These are phyloP conservation scores for Bujurquina vittata DNA, from an alignment of 2,113 vertebrate species.

Conservation along the genomic window DNA sequence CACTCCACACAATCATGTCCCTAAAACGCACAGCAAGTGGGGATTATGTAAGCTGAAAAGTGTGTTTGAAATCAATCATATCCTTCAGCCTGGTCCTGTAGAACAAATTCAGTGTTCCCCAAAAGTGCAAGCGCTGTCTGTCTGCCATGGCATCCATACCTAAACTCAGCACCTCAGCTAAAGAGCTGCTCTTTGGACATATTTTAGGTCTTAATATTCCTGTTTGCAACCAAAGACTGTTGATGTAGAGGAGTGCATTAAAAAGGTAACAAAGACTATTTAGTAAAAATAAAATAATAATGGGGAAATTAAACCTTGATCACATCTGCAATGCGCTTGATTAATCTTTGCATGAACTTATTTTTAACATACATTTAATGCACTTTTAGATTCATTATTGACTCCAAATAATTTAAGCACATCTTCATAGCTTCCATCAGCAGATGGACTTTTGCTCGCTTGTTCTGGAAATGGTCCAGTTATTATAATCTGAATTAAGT, in stretches of 20 bases:
- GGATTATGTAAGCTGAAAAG: conserved; percentile 44
- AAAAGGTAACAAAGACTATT: neutral
- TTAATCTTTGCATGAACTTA: neutral
- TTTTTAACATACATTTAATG: neutral
- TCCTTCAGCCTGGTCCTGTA: conserved; percentile 19
- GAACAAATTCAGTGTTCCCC: conserved; percentile 46
- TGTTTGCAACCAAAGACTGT: neutral
- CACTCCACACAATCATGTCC: conserved; percentile 25
- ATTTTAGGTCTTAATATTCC: conserved; percentile 41
- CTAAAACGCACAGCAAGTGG: conserved; percentile 36
- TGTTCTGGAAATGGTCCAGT: neutral
- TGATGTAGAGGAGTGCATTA: no score
- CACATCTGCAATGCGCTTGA: neutral
- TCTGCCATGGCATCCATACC: conserved; percentile 11
- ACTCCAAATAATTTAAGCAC: neutral
- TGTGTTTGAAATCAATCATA: conserved; percentile 56
- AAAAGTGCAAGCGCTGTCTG: conserved; percentile 32
- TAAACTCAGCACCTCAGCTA: conserved; percentile 34
- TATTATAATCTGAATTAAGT: neutral
- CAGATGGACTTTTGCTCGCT: neutral
- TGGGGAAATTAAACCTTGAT: neutral
- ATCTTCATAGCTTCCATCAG: neutral
- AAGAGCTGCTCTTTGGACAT: conserved; percentile 41
- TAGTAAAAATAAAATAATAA: neutral
- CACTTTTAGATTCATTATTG: neutral